These are phyloP conservation scores for Pseudorectes ferrugineus DNA, from an alignment of 2,113 vertebrate species.

Conservation along the genomic window DNA sequence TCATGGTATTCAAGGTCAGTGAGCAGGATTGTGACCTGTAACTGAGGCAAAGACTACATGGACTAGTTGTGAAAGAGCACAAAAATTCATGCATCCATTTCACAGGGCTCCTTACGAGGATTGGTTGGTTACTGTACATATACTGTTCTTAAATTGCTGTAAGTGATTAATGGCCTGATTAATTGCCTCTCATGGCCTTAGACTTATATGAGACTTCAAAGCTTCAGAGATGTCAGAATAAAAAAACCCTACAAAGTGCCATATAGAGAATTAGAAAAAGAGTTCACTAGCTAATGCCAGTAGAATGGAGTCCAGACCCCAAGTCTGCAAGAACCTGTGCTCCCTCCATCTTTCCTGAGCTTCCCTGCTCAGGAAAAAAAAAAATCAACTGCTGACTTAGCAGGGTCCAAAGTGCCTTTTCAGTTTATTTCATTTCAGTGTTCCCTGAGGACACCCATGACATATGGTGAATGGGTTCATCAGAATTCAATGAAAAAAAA, in stretches of 20 bases:
- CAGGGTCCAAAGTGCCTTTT: constrained; percentile 1
- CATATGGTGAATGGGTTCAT: constrained; percentile 33
- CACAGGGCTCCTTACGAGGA: not conserved
- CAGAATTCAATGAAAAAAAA: not conserved
- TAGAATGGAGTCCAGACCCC: not conserved
- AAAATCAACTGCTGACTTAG: not conserved
- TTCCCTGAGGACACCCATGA: constrained; percentile 20
- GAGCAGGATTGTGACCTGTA: not conserved
- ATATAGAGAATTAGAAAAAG: not conserved
- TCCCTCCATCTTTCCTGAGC: not conserved
- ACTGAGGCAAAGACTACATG: not conserved
- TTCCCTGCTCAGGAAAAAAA: not conserved
- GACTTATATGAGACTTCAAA: not conserved
- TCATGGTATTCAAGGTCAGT: not conserved
- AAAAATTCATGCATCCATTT: not conserved
- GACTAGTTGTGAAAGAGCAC: not conserved
- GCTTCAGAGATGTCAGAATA: not conserved
- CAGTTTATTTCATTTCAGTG: not conserved
- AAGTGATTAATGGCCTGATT: not conserved
- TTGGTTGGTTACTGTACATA: not conserved
- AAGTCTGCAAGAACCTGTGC: not conserved
- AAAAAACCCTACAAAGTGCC: not conserved
- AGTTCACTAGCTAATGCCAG: not conserved
- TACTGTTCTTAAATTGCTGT: not conserved
- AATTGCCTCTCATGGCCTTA: not conserved